Evolutionary conservation across 2,888 invertebrate genomes (phyloP).

Genomic region (Cyrtodaria siliqua): DNA sequence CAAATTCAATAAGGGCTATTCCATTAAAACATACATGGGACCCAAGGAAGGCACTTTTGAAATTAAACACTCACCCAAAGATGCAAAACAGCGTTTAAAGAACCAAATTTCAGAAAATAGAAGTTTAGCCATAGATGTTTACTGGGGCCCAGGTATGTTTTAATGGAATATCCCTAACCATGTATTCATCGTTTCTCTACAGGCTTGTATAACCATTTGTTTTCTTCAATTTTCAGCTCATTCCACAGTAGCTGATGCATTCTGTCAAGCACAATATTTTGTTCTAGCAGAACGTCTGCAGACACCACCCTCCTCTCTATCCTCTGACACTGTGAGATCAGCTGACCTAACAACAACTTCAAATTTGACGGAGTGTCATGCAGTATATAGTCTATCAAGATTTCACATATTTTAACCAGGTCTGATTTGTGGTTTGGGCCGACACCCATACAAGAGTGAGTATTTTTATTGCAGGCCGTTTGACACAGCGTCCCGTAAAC

Average conservation of each 20-base stretch:
- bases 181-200: conserved; percentile 32
- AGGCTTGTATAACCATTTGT: conserved; percentile 58
- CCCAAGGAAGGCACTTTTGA: too few relatives aligned
- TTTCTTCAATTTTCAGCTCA: conserved; percentile 70
- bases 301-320: conserved; percentile 11
- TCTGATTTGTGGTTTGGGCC: conserved; percentile 66
- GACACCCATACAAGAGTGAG: conserved; percentile 67
- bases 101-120: too few relatives aligned
- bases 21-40: too few relatives aligned
- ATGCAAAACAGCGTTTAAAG: too few relatives aligned
- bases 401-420: conserved; percentile 75
- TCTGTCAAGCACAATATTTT: conserved; percentile 76
- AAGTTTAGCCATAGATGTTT: too few relatives aligned
- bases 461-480: conserved; percentile 69
- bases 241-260: conserved; percentile 79
- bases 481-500: conserved; percentile 72
- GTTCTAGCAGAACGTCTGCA: conserved; percentile 57
- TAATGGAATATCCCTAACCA: too few relatives aligned
- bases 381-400: conserved; percentile 77
- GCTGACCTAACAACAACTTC: conserved; percentile 60
- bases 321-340: conserved; percentile 70
- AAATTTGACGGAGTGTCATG: conserved; percentile 73
- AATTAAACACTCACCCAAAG: too few relatives aligned
- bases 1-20: too few relatives aligned
- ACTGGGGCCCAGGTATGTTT: too few relatives aligned